phyloP scores from a whole-genome alignment of 2,113 vertebrate species.

The Oreochromis spilurus region DNA sequence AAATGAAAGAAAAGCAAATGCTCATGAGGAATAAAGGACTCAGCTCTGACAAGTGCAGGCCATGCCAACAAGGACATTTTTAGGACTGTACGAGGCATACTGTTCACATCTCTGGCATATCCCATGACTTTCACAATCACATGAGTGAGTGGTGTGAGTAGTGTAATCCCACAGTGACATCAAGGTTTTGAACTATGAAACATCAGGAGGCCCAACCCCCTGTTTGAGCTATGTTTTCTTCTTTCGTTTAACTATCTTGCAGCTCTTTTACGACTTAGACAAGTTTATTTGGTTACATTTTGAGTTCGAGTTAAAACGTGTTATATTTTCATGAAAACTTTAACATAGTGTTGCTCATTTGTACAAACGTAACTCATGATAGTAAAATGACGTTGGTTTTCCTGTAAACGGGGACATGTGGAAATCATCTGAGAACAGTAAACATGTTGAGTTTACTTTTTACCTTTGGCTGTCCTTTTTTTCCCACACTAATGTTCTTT shows the following conservation, averaged over 20 bases:
- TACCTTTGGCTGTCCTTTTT: background rate
- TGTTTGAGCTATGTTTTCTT: background rate
- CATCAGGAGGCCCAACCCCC: background rate
- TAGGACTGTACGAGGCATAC: background rate
- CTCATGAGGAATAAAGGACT: background rate
- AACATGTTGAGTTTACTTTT: slow-evolving; percentile 30
- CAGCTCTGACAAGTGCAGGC: slow-evolving; percentile 23
- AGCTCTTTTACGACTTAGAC: background rate
- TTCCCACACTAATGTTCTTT: slow-evolving; percentile 2
- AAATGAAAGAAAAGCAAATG: slow-evolving; percentile 25
- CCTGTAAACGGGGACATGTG: background rate
- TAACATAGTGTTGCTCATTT: background rate
- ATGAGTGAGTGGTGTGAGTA: background rate
- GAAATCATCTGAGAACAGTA: slow-evolving; percentile 5
- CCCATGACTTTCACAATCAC: background rate
- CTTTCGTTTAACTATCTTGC: background rate
- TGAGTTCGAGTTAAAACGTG: background rate
- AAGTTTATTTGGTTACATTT: background rate
- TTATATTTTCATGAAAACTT: background rate
- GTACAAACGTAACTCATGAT: background rate
- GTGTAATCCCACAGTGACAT: background rate
- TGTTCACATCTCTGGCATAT: slow-evolving; percentile 6
- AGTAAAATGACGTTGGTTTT: background rate
- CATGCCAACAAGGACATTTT: slow-evolving; percentile 32
- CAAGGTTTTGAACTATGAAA: slow-evolving; percentile 8